phyloP scores from a whole-genome alignment of 2,797 vertebrate species.

The Hydrolagus colliei region DNA sequence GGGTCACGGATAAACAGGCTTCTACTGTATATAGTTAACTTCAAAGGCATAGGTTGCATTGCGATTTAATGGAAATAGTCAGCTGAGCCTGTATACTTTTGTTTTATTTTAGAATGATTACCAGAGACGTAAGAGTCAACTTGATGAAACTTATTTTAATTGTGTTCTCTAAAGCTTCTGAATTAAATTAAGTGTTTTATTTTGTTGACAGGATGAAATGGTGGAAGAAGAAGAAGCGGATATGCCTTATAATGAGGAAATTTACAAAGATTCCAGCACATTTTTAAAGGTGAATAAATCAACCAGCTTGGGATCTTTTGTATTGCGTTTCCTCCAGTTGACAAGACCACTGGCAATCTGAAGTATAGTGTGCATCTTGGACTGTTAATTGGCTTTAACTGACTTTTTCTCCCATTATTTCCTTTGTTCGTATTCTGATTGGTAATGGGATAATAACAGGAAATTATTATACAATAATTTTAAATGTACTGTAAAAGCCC shows the following conservation, averaged over 20 bases:
- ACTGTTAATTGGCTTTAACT: too few species aligned
- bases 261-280: slow-evolving; percentile 96
- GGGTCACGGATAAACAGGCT: too few species aligned
- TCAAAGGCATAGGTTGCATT: background rate
- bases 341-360: background rate
- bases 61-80: background rate
- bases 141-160: background rate
- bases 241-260: slow-evolving; percentile 82
- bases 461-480: too few species aligned
- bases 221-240: slow-evolving; percentile 80
- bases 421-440: too few species aligned
- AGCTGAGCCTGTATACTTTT: background rate
- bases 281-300: slow-evolving; percentile 78
- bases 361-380: background rate
- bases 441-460: too few species aligned
- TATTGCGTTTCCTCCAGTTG: background rate
- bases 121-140: background rate
- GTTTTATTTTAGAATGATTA: background rate
- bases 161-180: too few species aligned
- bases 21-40: too few species aligned
- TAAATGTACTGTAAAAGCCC: too few species aligned
- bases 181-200: slow-evolving; percentile 20
- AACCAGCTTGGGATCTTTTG: background rate
- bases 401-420: too few species aligned
- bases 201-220: slow-evolving; percentile 72